A percentile compares a stretch with the other conserved stretches of the same genome.
Evolutionary conservation across 1,140 invertebrate species (phyloP).

Genomic region (Chironomus striatipennis): DNA sequence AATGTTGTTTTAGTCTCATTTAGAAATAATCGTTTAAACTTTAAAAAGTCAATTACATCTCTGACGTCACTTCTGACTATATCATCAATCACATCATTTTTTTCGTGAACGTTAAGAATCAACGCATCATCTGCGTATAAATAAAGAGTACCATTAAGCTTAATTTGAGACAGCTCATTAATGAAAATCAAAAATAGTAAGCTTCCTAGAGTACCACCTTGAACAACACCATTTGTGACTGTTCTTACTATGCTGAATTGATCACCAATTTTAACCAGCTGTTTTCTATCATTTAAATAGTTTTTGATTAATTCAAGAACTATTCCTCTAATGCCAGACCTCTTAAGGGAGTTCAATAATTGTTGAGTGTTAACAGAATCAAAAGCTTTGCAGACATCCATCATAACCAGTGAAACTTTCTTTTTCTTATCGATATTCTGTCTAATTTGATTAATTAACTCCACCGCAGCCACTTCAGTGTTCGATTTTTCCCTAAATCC

Average conservation of each 20-base stretch:
- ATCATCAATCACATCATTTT: too few species aligned
- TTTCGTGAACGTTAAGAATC: too few species aligned
- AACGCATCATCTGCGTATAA: not conserved
- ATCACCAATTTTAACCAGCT: not conserved
- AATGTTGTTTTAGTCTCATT: too few species aligned
- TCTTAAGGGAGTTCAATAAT: constrained; percentile 20
- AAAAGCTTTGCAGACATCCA: constrained; percentile 29
- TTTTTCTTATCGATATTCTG: constrained; percentile 17
- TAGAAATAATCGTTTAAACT: too few species aligned
- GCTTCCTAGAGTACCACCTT: not conserved
- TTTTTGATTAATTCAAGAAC: not conserved
- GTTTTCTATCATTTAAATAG: not conserved
- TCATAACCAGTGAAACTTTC: constrained; percentile 26
- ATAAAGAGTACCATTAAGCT: not conserved
- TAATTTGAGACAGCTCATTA: not conserved
- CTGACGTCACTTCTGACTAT: too few species aligned
- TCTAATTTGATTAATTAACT: not conserved
- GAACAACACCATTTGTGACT: not conserved
- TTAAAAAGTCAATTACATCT: too few species aligned
- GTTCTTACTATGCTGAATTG: not conserved
- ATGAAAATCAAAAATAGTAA: not conserved
- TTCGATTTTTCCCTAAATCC: too few species aligned
- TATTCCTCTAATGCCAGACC: constrained; percentile 20
- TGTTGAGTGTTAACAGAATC: constrained; percentile 28
- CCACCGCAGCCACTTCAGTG: too few species aligned